A percentile compares a stretch with the other conserved stretches of the same genome.
These are phyloP conservation scores for Tipula helvola DNA, from an alignment of 2,888 invertebrate species.

Conservation along the genomic window DNA sequence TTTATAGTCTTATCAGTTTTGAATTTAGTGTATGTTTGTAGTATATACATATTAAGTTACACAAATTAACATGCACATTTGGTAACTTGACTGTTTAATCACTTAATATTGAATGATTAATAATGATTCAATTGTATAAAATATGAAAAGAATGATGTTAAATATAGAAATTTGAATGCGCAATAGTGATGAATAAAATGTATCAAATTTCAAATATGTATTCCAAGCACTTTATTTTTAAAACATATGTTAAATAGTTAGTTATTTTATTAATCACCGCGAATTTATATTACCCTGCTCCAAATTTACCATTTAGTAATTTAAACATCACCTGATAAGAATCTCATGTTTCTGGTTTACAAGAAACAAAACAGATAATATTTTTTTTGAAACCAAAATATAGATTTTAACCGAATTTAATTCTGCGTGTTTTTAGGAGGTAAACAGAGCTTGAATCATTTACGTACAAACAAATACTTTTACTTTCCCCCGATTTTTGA, in stretches of 20 bases:
- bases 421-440: neutral
- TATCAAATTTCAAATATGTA: neutral
- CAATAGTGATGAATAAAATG: neutral
- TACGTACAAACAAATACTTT: neutral
- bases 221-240: neutral
- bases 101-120: neutral
- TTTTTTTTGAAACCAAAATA: neutral
- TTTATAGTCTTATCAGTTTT: too few species aligned
- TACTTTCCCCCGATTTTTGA: neutral
- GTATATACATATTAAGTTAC: neutral
- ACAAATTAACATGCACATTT: neutral
- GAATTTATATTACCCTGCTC: neutral
- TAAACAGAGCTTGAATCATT: neutral
- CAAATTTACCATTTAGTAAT: neutral
- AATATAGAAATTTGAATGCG: neutral
- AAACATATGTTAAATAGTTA: neutral
- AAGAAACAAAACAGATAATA: neutral
- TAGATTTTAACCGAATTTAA: neutral
- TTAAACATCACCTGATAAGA: constrained; percentile 4
- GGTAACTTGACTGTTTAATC: neutral
- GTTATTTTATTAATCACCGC: neutral
- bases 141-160: neutral
- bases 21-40: neutral
- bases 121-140: neutral
- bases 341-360: neutral